Evolutionary conservation across 2,888 invertebrate species (phyloP).

Genomic region (Ischnus inquisitorius): DNA sequence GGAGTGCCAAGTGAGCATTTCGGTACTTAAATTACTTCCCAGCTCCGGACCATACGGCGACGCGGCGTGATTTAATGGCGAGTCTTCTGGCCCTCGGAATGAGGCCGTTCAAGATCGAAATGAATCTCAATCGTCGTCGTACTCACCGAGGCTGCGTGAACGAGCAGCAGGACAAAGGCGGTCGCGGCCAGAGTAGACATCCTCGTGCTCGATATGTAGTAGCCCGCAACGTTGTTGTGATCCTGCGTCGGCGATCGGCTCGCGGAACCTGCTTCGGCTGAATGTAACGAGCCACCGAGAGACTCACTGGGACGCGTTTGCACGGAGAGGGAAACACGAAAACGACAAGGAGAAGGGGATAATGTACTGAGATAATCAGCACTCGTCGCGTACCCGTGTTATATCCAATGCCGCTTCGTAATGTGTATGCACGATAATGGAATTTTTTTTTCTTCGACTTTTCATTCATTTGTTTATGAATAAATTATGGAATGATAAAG

Average conservation of each 20-base stretch:
- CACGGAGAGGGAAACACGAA: constrained; percentile 44
- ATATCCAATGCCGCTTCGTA: constrained; percentile 29
- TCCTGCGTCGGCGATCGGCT: constrained; percentile 61
- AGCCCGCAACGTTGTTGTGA: constrained; percentile 42
- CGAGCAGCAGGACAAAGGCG: constrained; percentile 58
- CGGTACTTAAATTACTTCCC: not conserved
- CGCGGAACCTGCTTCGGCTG: constrained; percentile 43
- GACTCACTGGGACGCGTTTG: constrained; percentile 3
- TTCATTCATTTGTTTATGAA: no score
- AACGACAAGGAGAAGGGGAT: constrained; percentile 39
- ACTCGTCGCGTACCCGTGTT: constrained; percentile 4
- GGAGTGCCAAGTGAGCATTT: no score
- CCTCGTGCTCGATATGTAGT: constrained; percentile 42
- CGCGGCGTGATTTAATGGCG: not conserved
- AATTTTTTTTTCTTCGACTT: no score
- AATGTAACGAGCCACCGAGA: constrained; percentile 34
- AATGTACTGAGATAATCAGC: constrained; percentile 63
- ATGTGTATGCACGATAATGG: no score
- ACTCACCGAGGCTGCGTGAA: constrained; percentile 54
- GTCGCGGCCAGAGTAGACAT: constrained; percentile 58
- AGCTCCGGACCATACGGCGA: not conserved
- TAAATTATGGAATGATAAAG: no score
- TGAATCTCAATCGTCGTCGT: constrained; percentile 18
- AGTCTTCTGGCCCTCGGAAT: constrained; percentile 45
- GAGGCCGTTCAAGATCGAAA: constrained; percentile 45